A percentile compares a stretch with the other conserved stretches of the same genome.
These are phyloP conservation scores for Aethes cnicana DNA, from an alignment of 2,888 invertebrate genomes.

Conservation along the genomic window DNA sequence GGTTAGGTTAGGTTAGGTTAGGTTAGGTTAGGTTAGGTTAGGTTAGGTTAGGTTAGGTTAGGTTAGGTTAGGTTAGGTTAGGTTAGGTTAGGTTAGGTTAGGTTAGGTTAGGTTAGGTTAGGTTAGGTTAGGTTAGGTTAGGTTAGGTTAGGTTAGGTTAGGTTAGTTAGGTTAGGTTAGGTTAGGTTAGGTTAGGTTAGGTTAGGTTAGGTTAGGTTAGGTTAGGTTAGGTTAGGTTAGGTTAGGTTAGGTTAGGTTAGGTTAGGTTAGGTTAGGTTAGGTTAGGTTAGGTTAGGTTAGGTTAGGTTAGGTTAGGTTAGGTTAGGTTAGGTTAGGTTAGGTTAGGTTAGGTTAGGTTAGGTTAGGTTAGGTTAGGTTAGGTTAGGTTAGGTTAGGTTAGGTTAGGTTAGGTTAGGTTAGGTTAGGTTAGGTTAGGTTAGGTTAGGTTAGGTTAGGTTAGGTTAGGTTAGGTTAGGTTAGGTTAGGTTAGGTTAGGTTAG, in stretches of 20 bases:
- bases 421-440: constrained; percentile 5
- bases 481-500: constrained; percentile 8
- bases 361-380: constrained; percentile 8
- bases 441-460: constrained; percentile 4
- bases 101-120: constrained; percentile 8
- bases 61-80: constrained; percentile 6
- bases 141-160: constrained; percentile 7
- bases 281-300: constrained; percentile 8
- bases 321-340: constrained; percentile 8
- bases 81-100: constrained; percentile 3
- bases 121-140: constrained; percentile 8
- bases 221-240: constrained; percentile 8
- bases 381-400: constrained; percentile 8
- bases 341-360: constrained; percentile 8
- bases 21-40: constrained; percentile 8
- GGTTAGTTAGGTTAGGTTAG: constrained; percentile 10
- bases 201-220: constrained; percentile 8
- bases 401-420: constrained; percentile 9
- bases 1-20: constrained; percentile 8
- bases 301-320: constrained; percentile 8
- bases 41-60: constrained; percentile 9
- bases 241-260: constrained; percentile 8
- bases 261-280: constrained; percentile 8
- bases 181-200: constrained; percentile 10
- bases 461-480: constrained; percentile 8